Base-by-base conservation (phyloP, 2,888 invertebrate genomes). In the Hoplodrina blanda region DNA sequence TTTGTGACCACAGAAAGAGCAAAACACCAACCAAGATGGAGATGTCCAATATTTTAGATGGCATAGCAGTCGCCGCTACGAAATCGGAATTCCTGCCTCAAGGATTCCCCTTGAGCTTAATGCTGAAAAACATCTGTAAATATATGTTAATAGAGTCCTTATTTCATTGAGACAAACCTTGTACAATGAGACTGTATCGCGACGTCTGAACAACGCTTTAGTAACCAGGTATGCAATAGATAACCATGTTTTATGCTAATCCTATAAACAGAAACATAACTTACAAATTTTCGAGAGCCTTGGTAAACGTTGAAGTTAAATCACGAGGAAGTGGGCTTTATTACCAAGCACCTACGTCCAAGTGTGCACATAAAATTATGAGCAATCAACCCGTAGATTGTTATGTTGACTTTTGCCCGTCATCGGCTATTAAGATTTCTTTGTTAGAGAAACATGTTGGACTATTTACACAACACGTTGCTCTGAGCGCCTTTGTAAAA, bases 11-110 rank as follows among this genome's bases (percentile, higher is more conserved):
- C 91, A 94, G 93, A 92, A 95, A 94, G 92, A 95, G 88, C 94
- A 95, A 95, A 95, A 95, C 93, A 89, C 88, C 91, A 92, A 89
- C 91, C 91, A 90, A 95, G 95, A 96, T 96, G 95, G 95, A 95
- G 95, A 95, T 96, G 95, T 96, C 95, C 95, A 95, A 96, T 96
- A 96, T 96, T 96, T 96, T 95, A 95, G 95, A 95, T 96, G 95
- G 95, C 95, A 95, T 94, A 95, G 95, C 95, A 94, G 91, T 95
- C 93, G 93, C 92, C 91, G 95, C 93, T 91, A 94, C 94, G 93
- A 92, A 94, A 92, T 94, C 94, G 92, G 91, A 93, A 95, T 95
- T 96, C 94, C 91, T 90, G 87, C 85, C 89, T 88, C 91, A 90
- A 93, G 91, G 94, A 93, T 95, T 92, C 91, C 83, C 87, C 76